Base-by-base conservation (phyloP, 37 sponge, comb jelly and placozoan species). In the Oscarella lobularis region DNA sequence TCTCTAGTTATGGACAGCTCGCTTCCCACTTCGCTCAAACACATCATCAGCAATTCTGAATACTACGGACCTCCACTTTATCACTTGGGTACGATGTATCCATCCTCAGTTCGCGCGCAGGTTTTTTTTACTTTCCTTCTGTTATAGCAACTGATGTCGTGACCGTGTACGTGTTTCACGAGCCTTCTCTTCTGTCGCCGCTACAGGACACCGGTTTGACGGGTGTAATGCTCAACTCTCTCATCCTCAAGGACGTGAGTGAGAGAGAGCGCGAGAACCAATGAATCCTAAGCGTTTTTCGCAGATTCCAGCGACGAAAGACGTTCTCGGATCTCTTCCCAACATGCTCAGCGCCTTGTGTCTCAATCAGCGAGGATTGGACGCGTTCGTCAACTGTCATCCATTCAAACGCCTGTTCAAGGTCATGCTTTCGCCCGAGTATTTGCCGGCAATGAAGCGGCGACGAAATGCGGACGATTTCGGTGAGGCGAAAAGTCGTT, bases 21-120 rank as follows among this genome's bases (percentile, higher is more conserved):
- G 4, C 84, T 96, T 39, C 90, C 89, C 0, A 31, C 33, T 0
- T 89, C 89, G 2, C 84, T 96, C 33, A 89, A 88, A 69, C 97
- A 96, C 78, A 87, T 96, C 65, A 83, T 92, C 79, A 96, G 97
- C 67, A 92, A 92, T 79, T 87, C 87, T 35, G 90, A 92, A 77
- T 96, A 92, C 81, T 96, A 96, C 38, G 97, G 97, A 0, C 84
- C 97, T 5, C 84, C 97, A 1, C 87, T 96, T 33, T 96, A 88
- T 80, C 66, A 91, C 33, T 85, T 90, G 80, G 95, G 95, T 95
- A n/a, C n/a, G n/a, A n/a, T n/a, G n/a, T n/a, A n/a, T n/a, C n/a
- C n/a, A n/a, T n/a, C n/a, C n/a, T n/a, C n/a, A n/a, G n/a, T n/a
- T n/a, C n/a, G n/a, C n/a, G n/a, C n/a, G n/a, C n/a, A 68, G 5